Percentiles rank a stretch among this genome's conserved stretches.
Conservation (phyloP, 2,888 invertebrate species). For the Diadegma fenestrale region DNA sequence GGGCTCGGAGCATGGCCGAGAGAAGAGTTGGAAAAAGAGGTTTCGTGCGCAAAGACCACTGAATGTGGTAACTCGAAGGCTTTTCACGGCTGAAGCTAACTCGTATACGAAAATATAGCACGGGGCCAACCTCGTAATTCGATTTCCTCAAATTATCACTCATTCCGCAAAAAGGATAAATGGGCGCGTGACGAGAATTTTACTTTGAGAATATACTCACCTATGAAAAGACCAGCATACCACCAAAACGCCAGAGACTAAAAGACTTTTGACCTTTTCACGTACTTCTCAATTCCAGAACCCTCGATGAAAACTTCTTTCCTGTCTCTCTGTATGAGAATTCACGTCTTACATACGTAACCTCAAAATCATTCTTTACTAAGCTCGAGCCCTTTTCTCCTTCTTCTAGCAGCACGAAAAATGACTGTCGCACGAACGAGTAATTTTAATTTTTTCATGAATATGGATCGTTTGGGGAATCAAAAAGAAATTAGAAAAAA, state of each 20-base stretch:
- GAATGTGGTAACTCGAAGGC: conserved; percentile 77
- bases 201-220: conserved; percentile 51
- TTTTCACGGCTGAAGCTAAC: conserved; percentile 76
- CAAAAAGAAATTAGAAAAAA: not conserved
- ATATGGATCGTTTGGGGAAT: not conserved
- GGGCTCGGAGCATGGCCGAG: conserved; percentile 5
- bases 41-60: conserved; percentile 53
- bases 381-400: not conserved
- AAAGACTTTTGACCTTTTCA: conserved; percentile 26
- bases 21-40: conserved; percentile 12
- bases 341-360: conserved; percentile 11
- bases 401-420: not conserved
- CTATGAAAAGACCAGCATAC: not conserved
- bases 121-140: conserved; percentile 79
- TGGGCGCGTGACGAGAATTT: conserved; percentile 82
- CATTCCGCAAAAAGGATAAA: conserved; percentile 83
- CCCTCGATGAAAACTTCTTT: conserved; percentile 29
- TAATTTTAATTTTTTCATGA: not conserved
- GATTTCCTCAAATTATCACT: conserved; percentile 83
- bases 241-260: not conserved
- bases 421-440: not conserved
- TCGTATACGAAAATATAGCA: conserved; percentile 14
- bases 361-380: not conserved
- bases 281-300: conserved; percentile 34
- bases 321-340: conserved; percentile 24